Percentiles rank a stretch among this genome's conserved stretches.
phyloP scores from a whole-genome alignment of 2,888 invertebrate genomes.

The Drosophila monieri region DNA sequence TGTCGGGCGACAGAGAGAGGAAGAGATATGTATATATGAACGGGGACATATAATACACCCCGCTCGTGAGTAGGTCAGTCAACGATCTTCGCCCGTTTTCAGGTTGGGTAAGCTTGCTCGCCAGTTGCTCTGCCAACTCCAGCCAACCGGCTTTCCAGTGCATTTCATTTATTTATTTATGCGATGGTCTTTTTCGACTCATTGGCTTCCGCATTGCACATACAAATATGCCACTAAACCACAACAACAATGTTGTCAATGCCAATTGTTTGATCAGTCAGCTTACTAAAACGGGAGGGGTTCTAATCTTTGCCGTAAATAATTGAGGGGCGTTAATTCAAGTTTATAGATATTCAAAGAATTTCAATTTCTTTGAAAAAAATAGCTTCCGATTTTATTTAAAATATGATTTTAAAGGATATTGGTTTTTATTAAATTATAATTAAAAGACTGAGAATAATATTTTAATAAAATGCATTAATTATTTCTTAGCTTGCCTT shows the following conservation, averaged over 20 bases:
- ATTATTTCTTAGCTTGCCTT: too few relatives aligned
- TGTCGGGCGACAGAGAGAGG: conserved; percentile 8
- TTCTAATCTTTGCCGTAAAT: conserved; percentile 1
- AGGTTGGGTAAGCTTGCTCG: conserved; percentile 54
- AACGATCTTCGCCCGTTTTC: conserved; percentile 61
- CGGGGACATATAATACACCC: conserved; percentile 17
- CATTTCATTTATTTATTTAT: conserved; percentile 44
- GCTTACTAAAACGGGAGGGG: conserved; percentile 2
- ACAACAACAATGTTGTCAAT: conserved; percentile 53
- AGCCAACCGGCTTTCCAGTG: conserved; percentile 70
- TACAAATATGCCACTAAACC: conserved; percentile 8
- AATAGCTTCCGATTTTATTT: too few relatives aligned
- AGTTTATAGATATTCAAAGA: background rate
- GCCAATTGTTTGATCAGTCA: conserved; percentile 45
- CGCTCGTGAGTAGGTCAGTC: conserved; percentile 73
- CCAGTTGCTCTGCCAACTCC: conserved; percentile 30
- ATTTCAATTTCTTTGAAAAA: background rate
- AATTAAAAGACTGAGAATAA: too few relatives aligned
- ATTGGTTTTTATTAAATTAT: too few relatives aligned
- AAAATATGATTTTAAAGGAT: too few relatives aligned
- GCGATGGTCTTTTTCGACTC: conserved; percentile 8
- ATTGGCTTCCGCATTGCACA: conserved; percentile 67
- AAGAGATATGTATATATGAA: conserved; percentile 7
- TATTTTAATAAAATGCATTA: too few relatives aligned
- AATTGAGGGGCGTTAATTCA: background rate